Evolutionary conservation across 2,113 vertebrate species (phyloP).

Genomic region (Pontoporia blainvillei): DNA sequence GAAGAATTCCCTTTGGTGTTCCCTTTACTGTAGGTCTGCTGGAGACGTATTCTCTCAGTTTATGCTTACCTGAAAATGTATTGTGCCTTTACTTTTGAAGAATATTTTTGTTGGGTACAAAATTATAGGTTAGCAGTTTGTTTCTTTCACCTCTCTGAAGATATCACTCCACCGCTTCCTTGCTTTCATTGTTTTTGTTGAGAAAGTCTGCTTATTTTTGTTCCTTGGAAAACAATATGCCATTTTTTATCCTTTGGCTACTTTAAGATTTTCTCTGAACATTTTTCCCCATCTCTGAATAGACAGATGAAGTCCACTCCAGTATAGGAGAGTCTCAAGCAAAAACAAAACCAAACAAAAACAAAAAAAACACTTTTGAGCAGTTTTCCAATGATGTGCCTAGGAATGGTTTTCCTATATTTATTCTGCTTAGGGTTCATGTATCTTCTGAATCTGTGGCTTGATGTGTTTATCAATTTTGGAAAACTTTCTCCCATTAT

Average conservation of each 20-base stretch:
- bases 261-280: background rate
- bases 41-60: background rate
- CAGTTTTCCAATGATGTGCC: background rate
- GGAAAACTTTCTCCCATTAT: background rate
- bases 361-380: background rate
- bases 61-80: background rate
- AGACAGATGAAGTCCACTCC: background rate
- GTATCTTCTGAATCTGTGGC: background rate
- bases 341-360: background rate
- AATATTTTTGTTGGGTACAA: background rate
- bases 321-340: background rate
- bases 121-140: background rate
- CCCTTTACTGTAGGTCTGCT: background rate
- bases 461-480: background rate
- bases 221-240: background rate
- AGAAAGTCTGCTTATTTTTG: background rate
- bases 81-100: slow-evolving; percentile 16
- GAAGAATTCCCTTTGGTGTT: background rate
- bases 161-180: background rate
- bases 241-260: background rate
- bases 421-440: background rate
- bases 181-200: background rate
- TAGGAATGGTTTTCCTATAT: background rate
- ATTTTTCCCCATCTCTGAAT: background rate
- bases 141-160: background rate